Percentiles rank a stretch among this genome's conserved stretches.
phyloP scores from a whole-genome alignment of 2,888 invertebrate species.

The Serrognathus titanus region DNA sequence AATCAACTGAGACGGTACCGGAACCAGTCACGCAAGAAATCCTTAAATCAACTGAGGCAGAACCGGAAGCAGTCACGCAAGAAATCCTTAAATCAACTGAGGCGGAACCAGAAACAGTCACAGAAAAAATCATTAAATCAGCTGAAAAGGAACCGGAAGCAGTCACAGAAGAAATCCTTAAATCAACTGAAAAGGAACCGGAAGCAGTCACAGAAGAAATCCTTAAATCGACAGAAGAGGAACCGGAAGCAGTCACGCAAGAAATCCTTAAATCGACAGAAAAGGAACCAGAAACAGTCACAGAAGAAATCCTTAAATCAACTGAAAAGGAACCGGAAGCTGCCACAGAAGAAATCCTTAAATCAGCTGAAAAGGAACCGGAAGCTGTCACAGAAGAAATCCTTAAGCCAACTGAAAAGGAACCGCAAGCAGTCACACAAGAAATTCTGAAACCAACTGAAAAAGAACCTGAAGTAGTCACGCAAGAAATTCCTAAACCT shows the following conservation, averaged over 20 bases:
- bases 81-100: background rate
- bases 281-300: constrained; percentile 8
- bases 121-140: background rate
- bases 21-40: background rate
- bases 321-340: background rate
- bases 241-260: constrained; percentile 2
- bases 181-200: background rate
- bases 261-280: constrained; percentile 13
- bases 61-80: constrained; percentile 13
- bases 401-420: background rate
- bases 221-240: background rate
- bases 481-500: constrained; percentile 6
- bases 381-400: background rate
- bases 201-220: too few relatives aligned
- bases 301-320: background rate
- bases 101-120: constrained; percentile 1
- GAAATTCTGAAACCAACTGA: background rate
- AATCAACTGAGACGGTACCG: too few relatives aligned
- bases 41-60: background rate
- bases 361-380: background rate
- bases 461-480: constrained; percentile 2
- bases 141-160: background rate
- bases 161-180: too few relatives aligned
- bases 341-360: background rate
- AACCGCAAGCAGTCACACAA: constrained; percentile 4